These are phyloP conservation scores for Octopus bimaculoides DNA, from an alignment of 1,140 invertebrate species.

Conservation along the genomic window DNA sequence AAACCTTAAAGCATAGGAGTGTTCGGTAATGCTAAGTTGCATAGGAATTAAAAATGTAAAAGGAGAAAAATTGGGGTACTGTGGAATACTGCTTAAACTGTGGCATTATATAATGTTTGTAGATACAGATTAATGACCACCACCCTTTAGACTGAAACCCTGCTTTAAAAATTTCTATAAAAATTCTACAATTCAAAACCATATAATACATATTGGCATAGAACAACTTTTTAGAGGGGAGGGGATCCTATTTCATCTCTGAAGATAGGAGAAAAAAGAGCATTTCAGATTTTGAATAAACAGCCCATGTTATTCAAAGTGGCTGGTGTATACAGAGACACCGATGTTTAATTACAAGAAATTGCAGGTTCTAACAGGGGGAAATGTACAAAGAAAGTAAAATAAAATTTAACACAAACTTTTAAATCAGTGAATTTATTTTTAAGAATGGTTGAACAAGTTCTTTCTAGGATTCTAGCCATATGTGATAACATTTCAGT, in stretches of 20 bases:
- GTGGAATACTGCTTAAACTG: no score
- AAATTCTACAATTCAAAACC: no score
- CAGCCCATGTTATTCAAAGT: neutral
- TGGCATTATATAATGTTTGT: no score
- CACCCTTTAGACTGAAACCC: no score
- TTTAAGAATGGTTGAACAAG: conserved; percentile 10
- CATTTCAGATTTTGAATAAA: neutral
- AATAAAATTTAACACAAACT: neutral
- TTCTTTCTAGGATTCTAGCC: conserved; percentile 8
- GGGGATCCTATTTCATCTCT: neutral
- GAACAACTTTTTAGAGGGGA: neutral
- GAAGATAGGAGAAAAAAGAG: neutral
- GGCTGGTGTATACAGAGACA: neutral
- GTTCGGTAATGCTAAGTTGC: no score
- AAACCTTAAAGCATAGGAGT: no score
- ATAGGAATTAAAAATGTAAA: no score
- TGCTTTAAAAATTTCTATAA: no score
- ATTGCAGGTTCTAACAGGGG: no score
- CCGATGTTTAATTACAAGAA: neutral
- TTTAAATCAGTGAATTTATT: conserved; percentile 11
- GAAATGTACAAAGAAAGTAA: neutral
- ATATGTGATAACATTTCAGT: conserved; percentile 6
- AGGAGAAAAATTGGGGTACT: no score
- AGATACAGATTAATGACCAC: no score
- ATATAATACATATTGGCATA: neutral